Evolutionary conservation across 2,113 vertebrate genomes (phyloP).

Genomic region (Equus quagga): DNA sequence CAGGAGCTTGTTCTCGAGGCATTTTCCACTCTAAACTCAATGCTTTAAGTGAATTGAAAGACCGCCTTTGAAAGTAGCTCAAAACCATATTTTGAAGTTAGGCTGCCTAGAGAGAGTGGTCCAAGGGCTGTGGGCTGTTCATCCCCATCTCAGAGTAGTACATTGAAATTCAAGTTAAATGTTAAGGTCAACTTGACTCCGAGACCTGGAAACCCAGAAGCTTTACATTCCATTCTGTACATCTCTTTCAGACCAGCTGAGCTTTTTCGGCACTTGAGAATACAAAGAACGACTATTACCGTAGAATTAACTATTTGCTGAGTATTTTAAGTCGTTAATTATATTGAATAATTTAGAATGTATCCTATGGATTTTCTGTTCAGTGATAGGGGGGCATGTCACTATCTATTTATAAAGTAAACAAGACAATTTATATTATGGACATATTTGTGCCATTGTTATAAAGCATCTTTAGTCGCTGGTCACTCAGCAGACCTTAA

Average conservation of each 20-base stretch:
- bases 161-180: slow-evolving; percentile 23
- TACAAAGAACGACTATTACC: not conserved
- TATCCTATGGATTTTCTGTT: not conserved
- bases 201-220: not conserved
- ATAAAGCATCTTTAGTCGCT: not conserved
- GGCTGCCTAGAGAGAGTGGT: not conserved
- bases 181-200: not conserved
- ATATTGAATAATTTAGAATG: not conserved
- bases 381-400: not conserved
- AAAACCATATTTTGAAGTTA: slow-evolving; percentile 34
- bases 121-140: not conserved
- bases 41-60: not conserved
- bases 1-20: not conserved
- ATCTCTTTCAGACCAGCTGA: not conserved
- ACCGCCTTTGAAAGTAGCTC: not conserved
- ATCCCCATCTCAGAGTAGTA: not conserved
- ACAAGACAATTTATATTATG: not conserved
- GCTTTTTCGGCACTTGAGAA: not conserved
- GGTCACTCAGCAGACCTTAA: not conserved
- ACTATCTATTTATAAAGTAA: not conserved
- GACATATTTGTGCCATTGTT: not conserved
- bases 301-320: not conserved
- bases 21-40: not conserved
- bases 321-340: not conserved
- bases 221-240: not conserved